phyloP scores from a whole-genome alignment of 2,797 vertebrate genomes.

The Vireo griseus region DNA sequence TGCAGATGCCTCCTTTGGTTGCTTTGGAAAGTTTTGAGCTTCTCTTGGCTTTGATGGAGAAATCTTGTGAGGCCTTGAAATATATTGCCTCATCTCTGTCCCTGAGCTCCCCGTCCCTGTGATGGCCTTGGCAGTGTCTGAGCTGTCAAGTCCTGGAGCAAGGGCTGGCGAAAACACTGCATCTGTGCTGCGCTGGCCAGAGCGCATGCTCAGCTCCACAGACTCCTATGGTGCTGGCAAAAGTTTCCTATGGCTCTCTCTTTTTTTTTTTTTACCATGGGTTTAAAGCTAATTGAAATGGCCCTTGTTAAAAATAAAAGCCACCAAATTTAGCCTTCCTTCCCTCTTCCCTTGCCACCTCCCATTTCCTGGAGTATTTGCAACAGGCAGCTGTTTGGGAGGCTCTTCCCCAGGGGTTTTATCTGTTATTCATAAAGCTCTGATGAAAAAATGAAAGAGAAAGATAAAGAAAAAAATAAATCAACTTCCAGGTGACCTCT shows the following conservation, averaged over 20 bases:
- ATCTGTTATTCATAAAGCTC: conserved; percentile 43
- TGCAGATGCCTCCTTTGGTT: neutral
- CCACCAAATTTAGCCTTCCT: conserved; percentile 54
- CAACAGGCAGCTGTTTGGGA: conserved; percentile 22
- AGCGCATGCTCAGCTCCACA: accelerated
- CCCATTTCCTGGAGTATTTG: conserved; percentile 44
- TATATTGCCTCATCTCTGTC: neutral
- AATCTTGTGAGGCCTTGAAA: neutral
- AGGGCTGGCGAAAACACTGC: neutral
- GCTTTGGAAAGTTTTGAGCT: neutral
- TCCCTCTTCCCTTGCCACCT: neutral
- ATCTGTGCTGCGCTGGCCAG: accelerated
- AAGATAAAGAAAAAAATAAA: neutral
- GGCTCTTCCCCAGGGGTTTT: conserved; percentile 12
- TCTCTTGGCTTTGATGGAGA: neutral
- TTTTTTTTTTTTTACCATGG: neutral
- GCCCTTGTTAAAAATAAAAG: conserved; percentile 54
- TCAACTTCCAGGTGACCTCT: conserved; percentile 50
- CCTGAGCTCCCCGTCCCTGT: neutral
- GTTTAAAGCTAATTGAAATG: conserved; percentile 28
- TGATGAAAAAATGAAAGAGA: conserved; percentile 22
- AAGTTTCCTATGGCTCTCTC: neutral
- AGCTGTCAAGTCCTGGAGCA: neutral
- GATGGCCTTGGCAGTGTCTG: neutral
- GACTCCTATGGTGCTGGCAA: neutral